phyloP scores from a whole-genome alignment of 2,113 vertebrate species.

The Vulpes lagopus region DNA sequence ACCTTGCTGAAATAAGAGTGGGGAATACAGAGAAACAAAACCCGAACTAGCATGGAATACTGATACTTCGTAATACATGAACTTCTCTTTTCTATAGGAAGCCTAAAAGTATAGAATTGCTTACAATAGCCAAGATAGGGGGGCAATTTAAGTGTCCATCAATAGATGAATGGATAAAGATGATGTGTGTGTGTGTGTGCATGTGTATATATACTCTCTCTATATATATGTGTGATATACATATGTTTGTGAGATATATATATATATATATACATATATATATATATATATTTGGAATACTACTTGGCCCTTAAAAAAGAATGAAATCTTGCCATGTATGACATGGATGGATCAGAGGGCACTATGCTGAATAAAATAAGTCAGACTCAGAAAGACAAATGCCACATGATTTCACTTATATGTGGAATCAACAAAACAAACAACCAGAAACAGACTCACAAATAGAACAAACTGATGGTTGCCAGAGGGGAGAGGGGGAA shows the following conservation, averaged over 20 bases:
- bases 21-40: slow-evolving; percentile 53
- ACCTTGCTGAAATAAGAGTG: slow-evolving; percentile 67
- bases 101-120: neutral
- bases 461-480: neutral
- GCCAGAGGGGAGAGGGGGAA: too few species aligned
- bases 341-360: neutral
- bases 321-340: neutral
- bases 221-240: neutral
- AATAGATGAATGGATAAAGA: neutral
- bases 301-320: neutral
- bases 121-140: neutral
- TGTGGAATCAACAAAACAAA: neutral
- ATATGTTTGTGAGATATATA: too few species aligned
- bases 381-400: neutral
- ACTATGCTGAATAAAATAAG: neutral
- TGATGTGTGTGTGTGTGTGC: neutral
- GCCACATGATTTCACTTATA: neutral
- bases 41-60: neutral
- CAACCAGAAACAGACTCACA: neutral
- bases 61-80: neutral
- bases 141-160: neutral
- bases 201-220: neutral
- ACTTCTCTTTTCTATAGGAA: neutral
- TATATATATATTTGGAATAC: neutral
- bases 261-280: too few species aligned